A percentile compares a stretch with the other conserved stretches of the same genome.
These are phyloP conservation scores for Trichoplax adhaerens DNA, from an alignment of 37 sponge, comb jelly and placozoan species.

Conservation along the genomic window DNA sequence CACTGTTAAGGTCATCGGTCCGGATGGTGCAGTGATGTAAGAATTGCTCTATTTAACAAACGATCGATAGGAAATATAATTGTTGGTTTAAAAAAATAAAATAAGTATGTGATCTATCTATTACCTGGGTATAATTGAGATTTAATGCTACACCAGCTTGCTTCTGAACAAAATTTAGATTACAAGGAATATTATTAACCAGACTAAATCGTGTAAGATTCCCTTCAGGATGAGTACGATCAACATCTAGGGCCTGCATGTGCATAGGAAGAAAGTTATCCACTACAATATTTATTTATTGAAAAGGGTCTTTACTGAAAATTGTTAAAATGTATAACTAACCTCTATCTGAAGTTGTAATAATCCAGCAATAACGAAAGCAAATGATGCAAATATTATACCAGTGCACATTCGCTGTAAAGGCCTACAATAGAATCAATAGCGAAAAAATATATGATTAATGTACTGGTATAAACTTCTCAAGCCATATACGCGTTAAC, in stretches of 20 bases:
- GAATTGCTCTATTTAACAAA: too few species aligned
- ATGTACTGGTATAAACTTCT: neutral
- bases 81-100: too few species aligned
- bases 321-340: neutral
- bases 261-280: neutral
- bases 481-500: neutral
- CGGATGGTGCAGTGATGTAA: too few species aligned
- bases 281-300: neutral
- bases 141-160: too few species aligned
- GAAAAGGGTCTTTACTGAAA: neutral
- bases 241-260: slow-evolving; percentile 10
- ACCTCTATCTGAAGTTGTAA: slow-evolving; percentile 48
- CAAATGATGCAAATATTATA: slow-evolving; percentile 63
- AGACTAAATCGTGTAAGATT: too few species aligned
- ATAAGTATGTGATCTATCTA: too few species aligned
- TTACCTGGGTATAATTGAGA: too few species aligned
- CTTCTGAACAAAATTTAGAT: too few species aligned
- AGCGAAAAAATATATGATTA: neutral
- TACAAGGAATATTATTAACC: too few species aligned
- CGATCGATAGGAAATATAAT: too few species aligned
- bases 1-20: too few species aligned
- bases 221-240: slow-evolving; percentile 11
- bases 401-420: slow-evolving; percentile 81
- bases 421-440: slow-evolving; percentile 30
- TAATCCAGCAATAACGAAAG: slow-evolving; percentile 71